A percentile compares a stretch with the other conserved stretches of the same genome.
phyloP scores from a whole-genome alignment of 1,140 invertebrate species.

The Agrypnia vestita region DNA sequence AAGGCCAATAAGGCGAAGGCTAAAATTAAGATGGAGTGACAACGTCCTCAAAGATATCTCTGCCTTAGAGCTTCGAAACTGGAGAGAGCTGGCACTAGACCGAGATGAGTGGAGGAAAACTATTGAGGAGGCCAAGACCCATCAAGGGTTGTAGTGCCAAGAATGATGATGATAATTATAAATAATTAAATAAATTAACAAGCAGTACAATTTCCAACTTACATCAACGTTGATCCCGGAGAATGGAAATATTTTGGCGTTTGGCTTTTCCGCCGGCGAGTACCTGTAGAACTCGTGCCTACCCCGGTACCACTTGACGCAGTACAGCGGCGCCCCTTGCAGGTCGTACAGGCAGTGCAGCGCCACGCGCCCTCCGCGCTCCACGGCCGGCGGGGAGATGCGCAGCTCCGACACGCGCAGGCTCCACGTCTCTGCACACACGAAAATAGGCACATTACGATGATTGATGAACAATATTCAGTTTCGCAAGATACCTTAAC shows the following conservation, averaged over 20 bases:
- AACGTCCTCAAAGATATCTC: too few relatives aligned
- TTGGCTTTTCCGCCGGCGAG: slow-evolving; percentile 77
- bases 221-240: slow-evolving; percentile 81
- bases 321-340: slow-evolving; percentile 80
- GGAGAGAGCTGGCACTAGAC: too few relatives aligned
- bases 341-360: slow-evolving; percentile 81
- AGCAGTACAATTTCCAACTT: slow-evolving; percentile 72
- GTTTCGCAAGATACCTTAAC: too few relatives aligned
- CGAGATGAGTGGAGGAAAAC: too few relatives aligned
- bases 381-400: slow-evolving; percentile 69
- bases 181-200: too few relatives aligned
- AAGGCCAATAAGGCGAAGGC: too few relatives aligned
- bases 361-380: slow-evolving; percentile 68
- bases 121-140: too few relatives aligned
- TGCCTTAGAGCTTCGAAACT: too few relatives aligned
- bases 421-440: slow-evolving; percentile 66
- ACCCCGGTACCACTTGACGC: slow-evolving; percentile 83
- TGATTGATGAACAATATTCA: too few relatives aligned
- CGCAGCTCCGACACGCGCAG: slow-evolving; percentile 69
- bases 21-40: too few relatives aligned
- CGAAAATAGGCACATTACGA: not conserved
- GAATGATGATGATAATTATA: too few relatives aligned
- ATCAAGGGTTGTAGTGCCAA: too few relatives aligned
- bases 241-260: slow-evolving; percentile 79
- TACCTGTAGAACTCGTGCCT: slow-evolving; percentile 81